These are phyloP conservation scores for Pampus argenteus DNA, from an alignment of 2,797 vertebrate species.

Conservation along the genomic window DNA sequence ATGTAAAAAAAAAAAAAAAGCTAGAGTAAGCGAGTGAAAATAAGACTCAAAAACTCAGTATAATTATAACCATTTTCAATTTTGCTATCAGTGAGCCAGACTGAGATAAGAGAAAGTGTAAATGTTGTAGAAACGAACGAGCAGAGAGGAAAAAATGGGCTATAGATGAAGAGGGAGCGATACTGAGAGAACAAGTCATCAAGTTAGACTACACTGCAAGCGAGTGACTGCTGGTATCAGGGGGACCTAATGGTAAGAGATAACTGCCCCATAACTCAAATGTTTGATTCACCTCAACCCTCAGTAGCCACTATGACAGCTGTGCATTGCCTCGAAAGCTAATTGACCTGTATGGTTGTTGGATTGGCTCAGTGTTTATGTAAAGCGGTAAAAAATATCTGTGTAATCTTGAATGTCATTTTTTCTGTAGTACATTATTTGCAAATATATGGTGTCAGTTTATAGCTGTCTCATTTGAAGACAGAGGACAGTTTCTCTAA, in stretches of 20 bases:
- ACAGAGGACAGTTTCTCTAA: constrained; percentile 18
- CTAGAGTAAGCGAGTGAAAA: constrained; percentile 18
- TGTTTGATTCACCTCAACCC: constrained; percentile 46
- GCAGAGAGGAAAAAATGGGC: constrained; percentile 26
- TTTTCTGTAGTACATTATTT: background rate
- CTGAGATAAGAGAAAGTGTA: constrained; percentile 45
- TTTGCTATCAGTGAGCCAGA: constrained; percentile 56
- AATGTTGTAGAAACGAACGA: constrained; percentile 29
- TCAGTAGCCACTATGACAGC: constrained; percentile 12
- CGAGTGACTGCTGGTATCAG: constrained; percentile 48
- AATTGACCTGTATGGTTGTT: constrained; percentile 23
- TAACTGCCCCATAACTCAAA: constrained; percentile 68
- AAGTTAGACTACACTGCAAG: constrained; percentile 45
- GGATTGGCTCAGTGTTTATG: background rate
- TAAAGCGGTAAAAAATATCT: background rate
- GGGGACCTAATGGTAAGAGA: constrained; percentile 38
- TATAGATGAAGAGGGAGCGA: constrained; percentile 31
- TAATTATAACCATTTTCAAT: constrained; percentile 49
- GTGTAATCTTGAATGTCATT: background rate
- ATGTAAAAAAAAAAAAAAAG: constrained; percentile 11
- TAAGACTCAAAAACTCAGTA: constrained; percentile 26
- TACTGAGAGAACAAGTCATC: constrained; percentile 30
- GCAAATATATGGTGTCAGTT: constrained; percentile 15
- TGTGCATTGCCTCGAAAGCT: constrained; percentile 24
- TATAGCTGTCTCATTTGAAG: constrained; percentile 25